phyloP scores from a whole-genome alignment of 2,797 vertebrate species.

The Pipistrellus nathusii region DNA sequence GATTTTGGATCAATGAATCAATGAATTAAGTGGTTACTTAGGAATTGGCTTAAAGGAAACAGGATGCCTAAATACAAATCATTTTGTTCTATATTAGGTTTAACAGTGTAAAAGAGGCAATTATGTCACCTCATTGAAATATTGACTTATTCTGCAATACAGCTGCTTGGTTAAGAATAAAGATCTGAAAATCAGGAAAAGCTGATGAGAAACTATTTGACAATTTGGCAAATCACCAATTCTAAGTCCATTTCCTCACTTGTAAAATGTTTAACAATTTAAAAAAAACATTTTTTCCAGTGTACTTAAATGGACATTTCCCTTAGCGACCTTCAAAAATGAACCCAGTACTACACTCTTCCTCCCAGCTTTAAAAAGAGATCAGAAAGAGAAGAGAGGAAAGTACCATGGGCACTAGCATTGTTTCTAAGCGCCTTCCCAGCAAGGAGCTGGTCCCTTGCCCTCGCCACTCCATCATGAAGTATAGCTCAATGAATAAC shows the following conservation, averaged over 20 bases:
- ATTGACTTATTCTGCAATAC: constrained; percentile 2
- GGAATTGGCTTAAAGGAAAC: constrained; percentile 25
- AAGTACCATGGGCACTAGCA: not conserved
- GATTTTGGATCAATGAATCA: not conserved
- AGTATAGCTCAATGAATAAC: constrained; percentile 89
- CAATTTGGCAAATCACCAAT: not conserved
- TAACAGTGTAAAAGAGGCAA: not conserved
- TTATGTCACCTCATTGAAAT: constrained; percentile 22
- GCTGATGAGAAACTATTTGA: not conserved
- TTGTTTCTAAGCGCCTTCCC: constrained; percentile 83
- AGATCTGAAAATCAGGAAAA: constrained; percentile 1
- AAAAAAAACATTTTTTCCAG: constrained; percentile 13
- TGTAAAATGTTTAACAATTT: not conserved
- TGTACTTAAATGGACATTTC: constrained; percentile 56
- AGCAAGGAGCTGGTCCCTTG: constrained; percentile 82
- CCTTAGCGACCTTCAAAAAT: constrained; percentile 71
- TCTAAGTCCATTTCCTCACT: not conserved
- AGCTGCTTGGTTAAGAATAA: not conserved
- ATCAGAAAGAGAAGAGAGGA: not conserved
- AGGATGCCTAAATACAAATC: constrained; percentile 23
- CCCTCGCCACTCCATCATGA: constrained; percentile 83
- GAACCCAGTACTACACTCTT: constrained; percentile 66
- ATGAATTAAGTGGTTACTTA: not conserved
- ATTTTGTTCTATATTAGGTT: constrained; percentile 37
- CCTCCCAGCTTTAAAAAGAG: not conserved